Base-by-base conservation (phyloP, 2,113 vertebrate genomes). In the Oncorhynchus mykiss region DNA sequence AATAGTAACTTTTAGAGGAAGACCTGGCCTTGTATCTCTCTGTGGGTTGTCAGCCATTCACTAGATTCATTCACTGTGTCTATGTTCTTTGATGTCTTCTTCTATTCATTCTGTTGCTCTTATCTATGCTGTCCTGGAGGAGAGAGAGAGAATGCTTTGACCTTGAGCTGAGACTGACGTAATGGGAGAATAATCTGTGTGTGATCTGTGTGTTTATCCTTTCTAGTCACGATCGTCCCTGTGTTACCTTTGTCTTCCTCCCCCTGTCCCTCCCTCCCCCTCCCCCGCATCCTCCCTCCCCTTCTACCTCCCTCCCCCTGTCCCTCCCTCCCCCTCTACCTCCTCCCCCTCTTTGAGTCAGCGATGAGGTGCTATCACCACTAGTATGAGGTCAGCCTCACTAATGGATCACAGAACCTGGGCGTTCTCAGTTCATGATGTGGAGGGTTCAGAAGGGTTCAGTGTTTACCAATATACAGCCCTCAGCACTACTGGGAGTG, bases 311-410 rank as follows among this genome's bases (percentile, higher is more conserved):
- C 25, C 25, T 25, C 25, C 25, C 25, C 25, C 25, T 25, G 1
- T 39, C 34, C 34, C 34, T 39, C 34, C 34, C 34, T 39, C 34
- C 7, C 34, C 34, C 8, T 39, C 39, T 11, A 8, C 34, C 34
- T 39, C 59, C 59, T 60, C 14, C 6, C 20, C 59, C n/a, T 22
- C n/a, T 60, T n/a, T n/a, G 82, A 85, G 78, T 87, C 82, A 78
- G 75, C 73, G 5, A 71, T 91, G 91, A 92, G 5, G 72, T 91
- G 91, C 91, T 84, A 89, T 92, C 89, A 91, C 83, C 87, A 85
- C 39, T 78, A 72, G 66, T 22, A 89, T 93, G 91, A 94, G 92
- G 89, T 94, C 91, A 94, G 90, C 88, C 88, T 93, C 81, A 70
- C 84, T 92, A 91, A 93, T 90, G 82, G 85, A 82, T 69, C 74